phyloP scores from a whole-genome alignment of 2,113 vertebrate genomes.

The Oplegnathus fasciatus region DNA sequence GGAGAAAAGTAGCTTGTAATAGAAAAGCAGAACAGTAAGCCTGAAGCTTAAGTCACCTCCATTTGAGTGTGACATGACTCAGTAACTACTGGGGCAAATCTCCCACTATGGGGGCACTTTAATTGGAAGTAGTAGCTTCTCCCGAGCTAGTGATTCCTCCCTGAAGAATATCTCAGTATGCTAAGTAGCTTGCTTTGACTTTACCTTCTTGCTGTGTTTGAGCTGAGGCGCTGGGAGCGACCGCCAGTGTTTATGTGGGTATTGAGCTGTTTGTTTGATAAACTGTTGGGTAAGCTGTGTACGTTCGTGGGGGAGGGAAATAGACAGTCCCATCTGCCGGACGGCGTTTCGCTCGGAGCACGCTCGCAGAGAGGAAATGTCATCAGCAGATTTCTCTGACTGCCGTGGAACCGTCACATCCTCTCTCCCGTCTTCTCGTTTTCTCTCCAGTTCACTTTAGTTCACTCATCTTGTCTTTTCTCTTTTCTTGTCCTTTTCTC shows the following conservation, averaged over 20 bases:
- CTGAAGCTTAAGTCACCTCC: slow-evolving; percentile 56
- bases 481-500: neutral
- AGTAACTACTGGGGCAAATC: slow-evolving; percentile 53
- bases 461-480: slow-evolving; percentile 14
- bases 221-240: slow-evolving; percentile 24
- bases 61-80: slow-evolving; percentile 62
- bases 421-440: slow-evolving; percentile 8
- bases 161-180: slow-evolving; percentile 44
- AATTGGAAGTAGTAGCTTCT: slow-evolving; percentile 61
- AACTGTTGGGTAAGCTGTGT: slow-evolving; percentile 62
- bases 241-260: slow-evolving; percentile 52
- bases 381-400: slow-evolving; percentile 54
- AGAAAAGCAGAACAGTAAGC: slow-evolving; percentile 48
- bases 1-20: slow-evolving; percentile 44
- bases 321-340: slow-evolving; percentile 56
- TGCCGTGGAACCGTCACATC: slow-evolving; percentile 33
- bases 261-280: slow-evolving; percentile 72
- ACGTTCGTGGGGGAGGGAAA: slow-evolving; percentile 23
- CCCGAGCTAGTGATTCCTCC: slow-evolving; percentile 40
- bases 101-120: slow-evolving; percentile 55
- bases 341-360: slow-evolving; percentile 28
- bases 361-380: slow-evolving; percentile 48
- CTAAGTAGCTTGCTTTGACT: slow-evolving; percentile 35
- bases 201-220: slow-evolving; percentile 26
- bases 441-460: slow-evolving; percentile 4